These are phyloP conservation scores for Trematomus loennbergii DNA, from an alignment of 2,113 vertebrate species.

Conservation along the genomic window DNA sequence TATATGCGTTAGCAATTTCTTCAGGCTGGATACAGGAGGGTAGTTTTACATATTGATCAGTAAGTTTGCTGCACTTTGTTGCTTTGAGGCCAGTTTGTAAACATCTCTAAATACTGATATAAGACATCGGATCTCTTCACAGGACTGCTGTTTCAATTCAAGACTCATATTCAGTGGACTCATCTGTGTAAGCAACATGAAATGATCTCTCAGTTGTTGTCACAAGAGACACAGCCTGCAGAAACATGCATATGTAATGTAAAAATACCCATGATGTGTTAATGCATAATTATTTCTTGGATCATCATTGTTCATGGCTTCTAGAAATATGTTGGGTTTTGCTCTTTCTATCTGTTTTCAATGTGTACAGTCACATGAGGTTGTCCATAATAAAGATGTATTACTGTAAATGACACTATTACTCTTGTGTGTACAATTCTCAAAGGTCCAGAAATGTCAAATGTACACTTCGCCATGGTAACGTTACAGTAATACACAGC, in stretches of 20 bases:
- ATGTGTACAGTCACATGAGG: slow-evolving; percentile 41
- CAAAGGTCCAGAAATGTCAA: not conserved
- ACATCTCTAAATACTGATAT: not conserved
- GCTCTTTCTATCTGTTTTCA: slow-evolving; percentile 31
- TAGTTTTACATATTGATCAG: slow-evolving; percentile 2
- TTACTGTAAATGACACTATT: not conserved
- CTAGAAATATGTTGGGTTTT: slow-evolving; percentile 19
- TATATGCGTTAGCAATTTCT: slow-evolving; percentile 32
- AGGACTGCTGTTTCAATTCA: slow-evolving; percentile 2
- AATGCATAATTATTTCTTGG: slow-evolving; percentile 20
- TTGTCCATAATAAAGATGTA: slow-evolving; percentile 40
- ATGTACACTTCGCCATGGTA: not conserved
- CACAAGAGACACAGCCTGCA: slow-evolving; percentile 17
- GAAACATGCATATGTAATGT: not conserved
- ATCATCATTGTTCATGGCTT: slow-evolving; percentile 43
- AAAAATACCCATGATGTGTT: slow-evolving; percentile 31
- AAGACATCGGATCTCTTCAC: slow-evolving; percentile 4
- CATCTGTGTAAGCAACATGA: slow-evolving; percentile 21
- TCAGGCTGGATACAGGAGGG: slow-evolving; percentile 17
- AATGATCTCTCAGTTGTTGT: slow-evolving; percentile 44
- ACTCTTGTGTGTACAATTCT: slow-evolving; percentile 11
- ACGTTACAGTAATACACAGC: not conserved
- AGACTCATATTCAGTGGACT: not conserved
- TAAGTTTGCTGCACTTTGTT: slow-evolving; percentile 5
- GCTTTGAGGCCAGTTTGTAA: slow-evolving; percentile 10